Conservation (phyloP, 2,797 vertebrate species). For the Pseudotriccus pelzelni region DNA sequence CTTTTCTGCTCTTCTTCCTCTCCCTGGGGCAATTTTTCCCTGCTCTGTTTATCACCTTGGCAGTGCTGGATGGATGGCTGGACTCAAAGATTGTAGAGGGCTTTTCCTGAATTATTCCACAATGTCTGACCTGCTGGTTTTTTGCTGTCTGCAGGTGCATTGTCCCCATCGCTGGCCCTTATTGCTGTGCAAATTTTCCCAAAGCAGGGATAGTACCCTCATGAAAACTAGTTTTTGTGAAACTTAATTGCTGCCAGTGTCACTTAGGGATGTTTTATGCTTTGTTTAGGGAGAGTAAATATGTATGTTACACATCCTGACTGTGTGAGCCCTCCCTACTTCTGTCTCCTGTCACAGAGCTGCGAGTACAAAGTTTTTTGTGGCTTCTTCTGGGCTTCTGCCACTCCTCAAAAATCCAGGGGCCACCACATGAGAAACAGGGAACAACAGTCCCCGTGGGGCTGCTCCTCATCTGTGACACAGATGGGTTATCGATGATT, state of each 20-base stretch:
- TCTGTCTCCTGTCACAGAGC: background rate
- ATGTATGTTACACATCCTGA: accelerated
- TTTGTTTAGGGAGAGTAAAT: accelerated
- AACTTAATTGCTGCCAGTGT: accelerated
- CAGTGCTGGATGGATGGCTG: accelerated
- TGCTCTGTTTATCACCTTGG: background rate
- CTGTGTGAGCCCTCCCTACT: accelerated
- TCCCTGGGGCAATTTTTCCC: background rate
- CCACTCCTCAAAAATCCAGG: background rate
- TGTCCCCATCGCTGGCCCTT: background rate
- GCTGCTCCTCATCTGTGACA: background rate
- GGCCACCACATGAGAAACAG: background rate
- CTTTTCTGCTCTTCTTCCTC: background rate
- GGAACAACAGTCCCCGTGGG: background rate
- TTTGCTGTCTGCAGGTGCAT: accelerated
- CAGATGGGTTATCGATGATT: conserved; percentile 28
- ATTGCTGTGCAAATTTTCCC: accelerated
- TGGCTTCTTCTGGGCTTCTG: background rate
- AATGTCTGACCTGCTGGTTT: background rate
- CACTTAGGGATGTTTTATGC: background rate
- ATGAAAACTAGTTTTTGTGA: background rate
- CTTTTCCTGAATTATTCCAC: accelerated
- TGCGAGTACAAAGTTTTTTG: background rate
- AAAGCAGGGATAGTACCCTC: background rate
- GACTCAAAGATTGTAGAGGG: accelerated